Conservation (phyloP, 2,888 invertebrate genomes). For the Bellardia bayeri region DNA sequence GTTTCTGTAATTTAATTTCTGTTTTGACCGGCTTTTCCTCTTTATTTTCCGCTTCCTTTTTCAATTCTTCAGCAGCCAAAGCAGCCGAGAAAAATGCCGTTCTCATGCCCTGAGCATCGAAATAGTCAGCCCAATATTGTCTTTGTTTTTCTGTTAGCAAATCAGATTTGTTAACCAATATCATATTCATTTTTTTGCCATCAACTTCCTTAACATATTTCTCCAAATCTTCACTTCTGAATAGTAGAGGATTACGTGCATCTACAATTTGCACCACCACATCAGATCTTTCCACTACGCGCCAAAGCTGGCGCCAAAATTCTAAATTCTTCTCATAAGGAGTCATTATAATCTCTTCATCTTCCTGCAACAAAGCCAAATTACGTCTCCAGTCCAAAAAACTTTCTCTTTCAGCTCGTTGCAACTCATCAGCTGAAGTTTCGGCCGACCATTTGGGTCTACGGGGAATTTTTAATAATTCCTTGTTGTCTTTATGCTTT, state of each 20-base stretch:
- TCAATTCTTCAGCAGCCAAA: constrained; percentile 86
- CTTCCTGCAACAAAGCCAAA: constrained; percentile 91
- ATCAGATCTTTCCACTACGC: constrained; percentile 98
- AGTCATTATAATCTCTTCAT: constrained; percentile 93
- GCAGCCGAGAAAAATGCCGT: constrained; percentile 97
- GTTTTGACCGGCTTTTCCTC: constrained; percentile 61
- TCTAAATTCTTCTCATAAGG: constrained; percentile 99
- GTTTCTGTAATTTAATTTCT: constrained; percentile 59
- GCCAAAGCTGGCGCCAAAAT: constrained; percentile 99
- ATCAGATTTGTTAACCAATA: constrained; percentile 98
- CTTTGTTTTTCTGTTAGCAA: constrained; percentile 92
- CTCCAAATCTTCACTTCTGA: constrained; percentile 96
- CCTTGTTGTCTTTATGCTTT: constrained; percentile 86
- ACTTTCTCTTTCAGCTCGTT: constrained; percentile 90
- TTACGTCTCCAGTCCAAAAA: constrained; percentile 96
- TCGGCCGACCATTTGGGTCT: constrained; percentile 92
- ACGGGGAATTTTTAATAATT: constrained; percentile 92
- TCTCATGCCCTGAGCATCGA: constrained; percentile 88
- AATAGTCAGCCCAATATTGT: constrained; percentile 93
- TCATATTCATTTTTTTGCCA: constrained; percentile 89
- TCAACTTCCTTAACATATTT: constrained; percentile 92
- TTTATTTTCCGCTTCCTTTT: constrained; percentile 74
- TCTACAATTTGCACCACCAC: constrained; percentile 97
- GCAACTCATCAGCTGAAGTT: constrained; percentile 92
- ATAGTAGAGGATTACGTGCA: constrained; percentile 97